Base-by-base conservation (phyloP, 2,888 invertebrate genomes). In the Amiota communis region DNA sequence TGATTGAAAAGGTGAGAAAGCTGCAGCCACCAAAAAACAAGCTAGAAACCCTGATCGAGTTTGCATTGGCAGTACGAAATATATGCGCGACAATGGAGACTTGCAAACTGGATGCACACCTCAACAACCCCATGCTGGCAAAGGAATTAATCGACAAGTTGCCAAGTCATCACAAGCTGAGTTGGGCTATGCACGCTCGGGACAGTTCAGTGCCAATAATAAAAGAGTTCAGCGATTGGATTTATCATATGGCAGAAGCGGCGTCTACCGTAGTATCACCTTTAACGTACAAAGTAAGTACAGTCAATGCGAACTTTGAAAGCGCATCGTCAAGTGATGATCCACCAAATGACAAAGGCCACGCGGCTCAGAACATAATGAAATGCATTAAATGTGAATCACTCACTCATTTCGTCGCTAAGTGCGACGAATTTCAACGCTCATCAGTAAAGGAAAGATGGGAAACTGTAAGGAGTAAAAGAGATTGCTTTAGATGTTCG, bases 221-320 rank as follows among this genome's bases (percentile, higher is more conserved):
- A 36, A 76, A 74, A 63, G 69, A 49, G 2, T 75, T 77, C 17
- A 79, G 74, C 23, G 72, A 76, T 11, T 77, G 76, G 77, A 48
- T 77, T 8, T 75, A 72, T 61, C n/a, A 70, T 20, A 65, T 76
- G 6, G 79, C 79, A 46, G 76, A 79, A 56, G 75, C 75, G 20
- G 76, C 77, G 6, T 75, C 74, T 51, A 59, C 59, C 11, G 77
- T 77, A 4, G 57, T 69, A 8, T 70, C 73, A 47, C 65, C 72
- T 12, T 48, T 57, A 49, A 59, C 70, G 12, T 51, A 51, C 53
- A 51, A 51, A 51, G 8, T 51, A 12, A 51, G 53, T 51, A 51
- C 53, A 51, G 53, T 51, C 53, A 51, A 51, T 12, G 8, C 53
- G 53, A 4, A 51, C n/a, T 1, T 51, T 51, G 10, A 51, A 3